phyloP scores from a whole-genome alignment of 2,888 invertebrate genomes.

The Pocota personata region DNA sequence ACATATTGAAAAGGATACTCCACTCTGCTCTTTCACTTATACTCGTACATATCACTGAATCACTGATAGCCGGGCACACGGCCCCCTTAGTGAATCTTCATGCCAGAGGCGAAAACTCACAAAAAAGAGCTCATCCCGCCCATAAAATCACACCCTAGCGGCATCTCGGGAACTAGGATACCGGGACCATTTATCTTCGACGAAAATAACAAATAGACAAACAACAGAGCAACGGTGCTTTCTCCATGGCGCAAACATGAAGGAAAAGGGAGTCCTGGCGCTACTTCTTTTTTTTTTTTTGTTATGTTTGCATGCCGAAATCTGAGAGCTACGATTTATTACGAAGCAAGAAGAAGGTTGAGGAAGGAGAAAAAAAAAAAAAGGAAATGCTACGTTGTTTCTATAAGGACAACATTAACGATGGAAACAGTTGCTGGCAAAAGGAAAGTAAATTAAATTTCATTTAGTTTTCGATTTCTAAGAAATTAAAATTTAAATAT shows the following conservation, averaged over 20 bases:
- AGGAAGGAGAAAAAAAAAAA: neutral
- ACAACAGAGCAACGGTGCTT: neutral
- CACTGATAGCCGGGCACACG: constrained; percentile 5
- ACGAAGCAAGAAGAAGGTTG: neutral
- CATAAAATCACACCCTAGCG: constrained; percentile 34
- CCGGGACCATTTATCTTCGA: constrained; percentile 43
- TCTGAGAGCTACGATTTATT: constrained; percentile 27
- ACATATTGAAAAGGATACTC: constrained; percentile 23
- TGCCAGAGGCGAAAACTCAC: neutral
- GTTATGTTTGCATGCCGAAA: constrained; percentile 11
- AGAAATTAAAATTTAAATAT: neutral
- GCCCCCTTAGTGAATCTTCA: neutral
- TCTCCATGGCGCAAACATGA: neutral
- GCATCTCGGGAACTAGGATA: constrained; percentile 14
- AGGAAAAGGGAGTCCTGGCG: neutral
- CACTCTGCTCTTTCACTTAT: neutral
- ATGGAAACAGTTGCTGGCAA: neutral
- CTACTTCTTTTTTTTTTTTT: neutral
- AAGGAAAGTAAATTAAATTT: neutral
- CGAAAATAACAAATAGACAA: constrained; percentile 44
- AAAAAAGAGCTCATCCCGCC: constrained; percentile 16
- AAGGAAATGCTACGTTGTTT: neutral
- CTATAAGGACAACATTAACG: constrained; percentile 3
- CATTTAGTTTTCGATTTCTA: neutral
- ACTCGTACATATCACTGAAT: neutral